phyloP scores from a whole-genome alignment of 2,113 vertebrate genomes.

The Phocoena sinus region DNA sequence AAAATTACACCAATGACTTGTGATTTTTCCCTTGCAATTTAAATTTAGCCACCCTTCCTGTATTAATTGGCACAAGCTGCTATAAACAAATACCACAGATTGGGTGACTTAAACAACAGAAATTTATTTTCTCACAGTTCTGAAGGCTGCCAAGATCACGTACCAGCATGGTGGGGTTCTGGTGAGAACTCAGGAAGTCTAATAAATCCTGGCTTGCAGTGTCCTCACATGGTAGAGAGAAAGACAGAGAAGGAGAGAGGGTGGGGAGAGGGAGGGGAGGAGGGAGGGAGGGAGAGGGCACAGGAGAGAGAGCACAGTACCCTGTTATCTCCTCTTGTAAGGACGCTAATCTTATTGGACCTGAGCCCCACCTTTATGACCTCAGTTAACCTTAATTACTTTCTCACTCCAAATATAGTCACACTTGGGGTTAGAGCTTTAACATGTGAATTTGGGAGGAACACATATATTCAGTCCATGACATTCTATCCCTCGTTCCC shows the following conservation, averaged over 20 bases:
- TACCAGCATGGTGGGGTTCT: background rate
- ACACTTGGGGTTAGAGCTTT: background rate
- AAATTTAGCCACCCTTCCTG: background rate
- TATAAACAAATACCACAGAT: background rate
- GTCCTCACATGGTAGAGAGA: background rate
- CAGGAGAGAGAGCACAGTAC: background rate
- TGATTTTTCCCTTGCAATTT: background rate
- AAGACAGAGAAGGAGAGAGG: background rate
- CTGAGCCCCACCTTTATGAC: background rate
- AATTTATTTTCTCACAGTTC: background rate
- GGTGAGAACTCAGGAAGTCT: background rate
- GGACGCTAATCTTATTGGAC: background rate
- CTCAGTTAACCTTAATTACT: background rate
- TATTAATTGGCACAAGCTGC: background rate
- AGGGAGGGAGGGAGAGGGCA: no score
- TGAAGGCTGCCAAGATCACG: background rate
- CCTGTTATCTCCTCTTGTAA: background rate
- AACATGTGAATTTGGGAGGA: background rate
- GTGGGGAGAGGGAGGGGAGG: background rate
- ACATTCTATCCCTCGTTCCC: background rate
- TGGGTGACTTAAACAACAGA: background rate
- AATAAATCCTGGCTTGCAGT: background rate
- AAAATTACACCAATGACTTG: background rate
- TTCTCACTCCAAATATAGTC: background rate
- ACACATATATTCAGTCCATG: background rate